Evolutionary conservation across 2,888 invertebrate species (phyloP).

Genomic region (Melieria omissa): DNA sequence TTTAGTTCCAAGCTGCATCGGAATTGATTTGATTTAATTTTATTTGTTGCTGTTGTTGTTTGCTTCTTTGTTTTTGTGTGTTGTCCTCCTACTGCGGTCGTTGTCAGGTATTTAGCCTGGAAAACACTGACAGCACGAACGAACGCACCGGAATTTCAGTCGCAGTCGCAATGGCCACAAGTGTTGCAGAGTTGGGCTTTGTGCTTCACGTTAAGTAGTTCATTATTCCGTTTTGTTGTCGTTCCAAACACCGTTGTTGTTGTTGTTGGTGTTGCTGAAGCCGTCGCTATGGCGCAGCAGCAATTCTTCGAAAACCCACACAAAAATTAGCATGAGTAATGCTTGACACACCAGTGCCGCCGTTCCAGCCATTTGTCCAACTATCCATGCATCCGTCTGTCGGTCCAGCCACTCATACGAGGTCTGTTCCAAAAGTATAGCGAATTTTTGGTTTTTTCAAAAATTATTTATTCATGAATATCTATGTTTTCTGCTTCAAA

Average conservation of each 20-base stretch:
- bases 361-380: background rate
- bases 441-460: background rate
- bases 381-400: background rate
- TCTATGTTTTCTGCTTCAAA: too few relatives aligned
- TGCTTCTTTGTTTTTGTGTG: background rate
- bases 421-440: background rate
- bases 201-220: conserved; percentile 35
- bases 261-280: background rate
- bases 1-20: conserved; percentile 16
- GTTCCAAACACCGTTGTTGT: conserved; percentile 14
- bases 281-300: background rate
- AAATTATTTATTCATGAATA: background rate
- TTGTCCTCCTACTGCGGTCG: background rate
- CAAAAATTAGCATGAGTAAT: conserved; percentile 44
- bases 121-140: background rate
- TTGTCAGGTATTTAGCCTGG: background rate
- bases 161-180: too few relatives aligned
- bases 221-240: conserved; percentile 34
- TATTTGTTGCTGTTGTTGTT: background rate
- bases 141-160: too few relatives aligned
- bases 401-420: background rate
- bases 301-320: conserved; percentile 40
- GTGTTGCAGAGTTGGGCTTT: too few relatives aligned
- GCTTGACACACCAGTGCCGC: conserved; percentile 27
- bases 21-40: background rate